Base-by-base conservation (phyloP, 2,888 invertebrate genomes). In the Eupithecia dodoneata region DNA sequence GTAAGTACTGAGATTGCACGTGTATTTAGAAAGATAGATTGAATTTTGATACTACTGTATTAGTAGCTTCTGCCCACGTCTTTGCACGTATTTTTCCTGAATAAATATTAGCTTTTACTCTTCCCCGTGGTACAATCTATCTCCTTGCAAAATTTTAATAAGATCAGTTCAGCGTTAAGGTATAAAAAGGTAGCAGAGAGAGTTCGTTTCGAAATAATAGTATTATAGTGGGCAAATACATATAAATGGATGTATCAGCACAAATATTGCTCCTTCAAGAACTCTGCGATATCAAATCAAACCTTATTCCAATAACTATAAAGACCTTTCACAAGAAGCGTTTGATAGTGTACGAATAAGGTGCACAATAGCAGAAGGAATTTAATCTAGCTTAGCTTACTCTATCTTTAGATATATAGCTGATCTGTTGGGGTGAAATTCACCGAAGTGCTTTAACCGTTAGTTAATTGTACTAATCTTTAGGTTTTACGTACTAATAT, bases 311-410 rank as follows among this genome's bases (percentile, higher is more conserved):
- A 3, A 10, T 69, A 1, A 4, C 5, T 10, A 18, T 42, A 69
- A n/a, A 69, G 45, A 45, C 45, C 2, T 44, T 12, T 45, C n/a
- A 13, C 45, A 45, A 44, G 10, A 45, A 69, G 9, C 67, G 44
- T 44, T 4, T 45, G 45, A 69, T 10, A 69, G 67, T 44, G 18
- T 18, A 63, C 30, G 12, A 30, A 30, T 63, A 63, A 63, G 63
- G 63, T 63, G 30, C 30, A 63, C 59, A 67, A 67, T 67, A 67
- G n/a, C n/a, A n/a, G 15, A 44, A 45, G 44, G 45, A 15, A 69
- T 69, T 69, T 18, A 69, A 69, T 69, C 44, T 69, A 45, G 67
- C 67, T 59, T 59, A 59, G 5, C 7, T 30, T 30, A 63, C 67
- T n/a, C 45, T 69, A 69, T 18, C 44, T n/a, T 45, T 45, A 69